These are phyloP conservation scores for Psittacara wagleri DNA, from an alignment of 2,113 vertebrate species.

Conservation along the genomic window DNA sequence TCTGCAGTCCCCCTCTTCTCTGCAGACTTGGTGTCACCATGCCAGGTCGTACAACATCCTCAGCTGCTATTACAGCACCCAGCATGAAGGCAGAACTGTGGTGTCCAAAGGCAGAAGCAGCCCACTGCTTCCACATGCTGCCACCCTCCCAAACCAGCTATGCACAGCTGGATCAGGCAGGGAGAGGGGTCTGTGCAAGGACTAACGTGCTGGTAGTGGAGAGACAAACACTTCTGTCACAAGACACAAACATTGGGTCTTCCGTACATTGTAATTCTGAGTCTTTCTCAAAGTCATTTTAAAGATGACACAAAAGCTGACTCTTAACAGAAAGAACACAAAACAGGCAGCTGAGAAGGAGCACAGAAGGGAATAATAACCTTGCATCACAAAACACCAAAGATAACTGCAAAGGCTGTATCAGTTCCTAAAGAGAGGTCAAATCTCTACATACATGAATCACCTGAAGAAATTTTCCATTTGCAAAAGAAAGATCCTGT, in stretches of 20 bases:
- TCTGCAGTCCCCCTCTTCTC: neutral
- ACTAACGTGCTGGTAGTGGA: neutral
- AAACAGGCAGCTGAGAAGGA: neutral
- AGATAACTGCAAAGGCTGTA: neutral
- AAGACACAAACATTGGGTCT: neutral
- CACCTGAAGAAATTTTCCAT: neutral
- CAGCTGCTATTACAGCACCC: neutral
- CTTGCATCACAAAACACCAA: neutral
- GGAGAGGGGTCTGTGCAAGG: neutral
- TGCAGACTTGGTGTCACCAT: fast-evolving
- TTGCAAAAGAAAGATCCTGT: neutral
- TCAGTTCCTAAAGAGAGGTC: neutral
- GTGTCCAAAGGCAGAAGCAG: neutral
- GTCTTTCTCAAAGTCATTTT: neutral
- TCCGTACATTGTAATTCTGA: fast-evolving
- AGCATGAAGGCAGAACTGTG: fast-evolving
- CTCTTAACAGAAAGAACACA: neutral
- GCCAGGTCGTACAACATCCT: fast-evolving
- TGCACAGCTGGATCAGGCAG: neutral
- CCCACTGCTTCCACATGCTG: neutral
- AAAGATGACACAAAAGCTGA: neutral
- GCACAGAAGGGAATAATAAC: neutral
- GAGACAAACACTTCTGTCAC: neutral
- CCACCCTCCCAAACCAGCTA: neutral
- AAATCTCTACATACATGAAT: neutral